A percentile compares a stretch with the other conserved stretches of the same genome.
Conservation (phyloP, 2,888 invertebrate genomes). For the Aporophyla lueneburgensis region DNA sequence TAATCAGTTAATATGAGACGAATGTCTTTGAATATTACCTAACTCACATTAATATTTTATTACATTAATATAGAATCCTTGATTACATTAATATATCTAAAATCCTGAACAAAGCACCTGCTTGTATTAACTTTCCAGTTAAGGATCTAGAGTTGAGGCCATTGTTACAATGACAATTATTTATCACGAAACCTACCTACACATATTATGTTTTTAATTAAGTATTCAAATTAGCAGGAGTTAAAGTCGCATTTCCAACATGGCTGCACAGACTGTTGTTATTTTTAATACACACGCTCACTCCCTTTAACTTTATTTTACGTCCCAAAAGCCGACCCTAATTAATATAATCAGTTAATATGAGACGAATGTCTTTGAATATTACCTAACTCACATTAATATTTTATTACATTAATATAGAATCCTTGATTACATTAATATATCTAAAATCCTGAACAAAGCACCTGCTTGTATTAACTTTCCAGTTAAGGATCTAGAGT, state of each 20-base stretch:
- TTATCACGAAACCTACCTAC: slow-evolving; percentile 7
- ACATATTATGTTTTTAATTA: slow-evolving; percentile 25
- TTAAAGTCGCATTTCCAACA: slow-evolving; percentile 40
- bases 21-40: neutral
- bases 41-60: no score
- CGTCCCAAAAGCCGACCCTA: slow-evolving; percentile 71
- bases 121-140: neutral
- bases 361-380: neutral
- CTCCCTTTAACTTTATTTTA: slow-evolving; percentile 75
- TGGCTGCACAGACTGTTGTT: slow-evolving; percentile 58
- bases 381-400: neutral
- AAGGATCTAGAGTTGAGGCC: neutral
- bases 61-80: no score
- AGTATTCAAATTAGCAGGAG: slow-evolving; percentile 39
- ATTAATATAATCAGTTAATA: neutral
- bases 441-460: neutral
- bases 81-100: neutral
- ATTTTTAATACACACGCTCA: slow-evolving; percentile 64
- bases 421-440: neutral
- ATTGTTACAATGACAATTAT: slow-evolving; percentile 11
- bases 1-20: neutral
- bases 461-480: neutral
- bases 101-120: neutral
- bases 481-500: neutral
- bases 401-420: no score